phyloP scores from a whole-genome alignment of 2,113 vertebrate genomes.

The Nothobranchius furzeri region DNA sequence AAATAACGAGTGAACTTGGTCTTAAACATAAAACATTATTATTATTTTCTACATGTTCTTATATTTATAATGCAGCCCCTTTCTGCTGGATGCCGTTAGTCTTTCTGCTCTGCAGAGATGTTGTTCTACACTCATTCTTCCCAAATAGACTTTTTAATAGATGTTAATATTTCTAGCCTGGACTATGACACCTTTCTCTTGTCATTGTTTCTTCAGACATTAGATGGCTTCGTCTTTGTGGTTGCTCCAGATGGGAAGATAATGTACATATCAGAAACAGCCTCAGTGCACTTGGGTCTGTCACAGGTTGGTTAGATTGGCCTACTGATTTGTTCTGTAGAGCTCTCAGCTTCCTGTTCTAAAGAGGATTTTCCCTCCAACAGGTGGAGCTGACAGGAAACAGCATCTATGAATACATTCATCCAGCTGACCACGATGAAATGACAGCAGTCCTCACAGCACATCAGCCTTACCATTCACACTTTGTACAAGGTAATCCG shows the following conservation, averaged over 20 bases:
- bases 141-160: too few relatives aligned
- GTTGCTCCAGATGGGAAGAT: conserved; percentile 99
- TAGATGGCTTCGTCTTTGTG: conserved; percentile 98
- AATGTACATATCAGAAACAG: conserved; percentile 99
- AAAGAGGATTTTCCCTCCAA: conserved; percentile 65
- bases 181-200: not conserved
- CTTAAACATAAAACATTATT: too few relatives aligned
- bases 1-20: too few relatives aligned
- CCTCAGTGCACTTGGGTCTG: conserved; percentile 95
- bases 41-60: too few relatives aligned
- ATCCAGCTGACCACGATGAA: conserved; percentile 97
- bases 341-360: conserved; percentile 9
- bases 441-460: conserved; percentile 97
- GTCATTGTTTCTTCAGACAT: conserved; percentile 79
- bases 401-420: conserved; percentile 98
- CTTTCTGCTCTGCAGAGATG: too few relatives aligned
- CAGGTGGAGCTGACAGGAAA: conserved; percentile 99
- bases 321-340: not conserved
- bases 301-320: conserved; percentile 86
- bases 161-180: not conserved
- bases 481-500: conserved; percentile 91
- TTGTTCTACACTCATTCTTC: too few relatives aligned
- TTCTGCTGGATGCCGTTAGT: too few relatives aligned
- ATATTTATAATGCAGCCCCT: too few relatives aligned
- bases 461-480: conserved; percentile 96